Conservation (phyloP, 2,888 invertebrate species). For the Pachliopta kotzebuea region DNA sequence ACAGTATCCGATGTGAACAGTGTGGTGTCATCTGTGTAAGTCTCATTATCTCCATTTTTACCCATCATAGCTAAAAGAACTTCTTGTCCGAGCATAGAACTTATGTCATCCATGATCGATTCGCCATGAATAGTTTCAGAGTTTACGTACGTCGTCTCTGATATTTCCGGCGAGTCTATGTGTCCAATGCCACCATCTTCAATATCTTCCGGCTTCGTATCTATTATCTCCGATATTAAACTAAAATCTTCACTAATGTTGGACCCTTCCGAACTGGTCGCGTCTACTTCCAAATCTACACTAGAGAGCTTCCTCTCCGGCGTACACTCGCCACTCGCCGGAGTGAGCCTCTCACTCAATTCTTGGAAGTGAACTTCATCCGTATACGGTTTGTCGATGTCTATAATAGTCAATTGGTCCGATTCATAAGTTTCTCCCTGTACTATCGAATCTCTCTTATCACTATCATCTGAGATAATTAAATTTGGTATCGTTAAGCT, state of each 20-base stretch:
- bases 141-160: constrained; percentile 84
- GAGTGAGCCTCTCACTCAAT: constrained; percentile 53
- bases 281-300: constrained; percentile 74
- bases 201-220: constrained; percentile 67
- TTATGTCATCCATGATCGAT: constrained; percentile 89
- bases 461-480: constrained; percentile 72
- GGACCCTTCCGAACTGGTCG: constrained; percentile 82
- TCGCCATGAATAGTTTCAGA: constrained; percentile 89
- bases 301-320: constrained; percentile 68
- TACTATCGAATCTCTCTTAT: constrained; percentile 66
- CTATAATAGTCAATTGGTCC: constrained; percentile 84
- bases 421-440: constrained; percentile 79
- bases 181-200: constrained; percentile 84
- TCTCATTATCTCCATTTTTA: constrained; percentile 81
- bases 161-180: constrained; percentile 91
- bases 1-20: constrained; percentile 81
- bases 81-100: constrained; percentile 87
- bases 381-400: constrained; percentile 79
- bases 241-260: constrained; percentile 87
- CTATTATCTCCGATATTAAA: constrained; percentile 84
- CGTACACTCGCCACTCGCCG: constrained; percentile 65
- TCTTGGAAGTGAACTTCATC: constrained; percentile 69
- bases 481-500: constrained; percentile 75
- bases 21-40: constrained; percentile 86
- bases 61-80: constrained; percentile 84